Base-by-base conservation (phyloP, 2,113 vertebrate genomes). In the Toxostoma redivivum region DNA sequence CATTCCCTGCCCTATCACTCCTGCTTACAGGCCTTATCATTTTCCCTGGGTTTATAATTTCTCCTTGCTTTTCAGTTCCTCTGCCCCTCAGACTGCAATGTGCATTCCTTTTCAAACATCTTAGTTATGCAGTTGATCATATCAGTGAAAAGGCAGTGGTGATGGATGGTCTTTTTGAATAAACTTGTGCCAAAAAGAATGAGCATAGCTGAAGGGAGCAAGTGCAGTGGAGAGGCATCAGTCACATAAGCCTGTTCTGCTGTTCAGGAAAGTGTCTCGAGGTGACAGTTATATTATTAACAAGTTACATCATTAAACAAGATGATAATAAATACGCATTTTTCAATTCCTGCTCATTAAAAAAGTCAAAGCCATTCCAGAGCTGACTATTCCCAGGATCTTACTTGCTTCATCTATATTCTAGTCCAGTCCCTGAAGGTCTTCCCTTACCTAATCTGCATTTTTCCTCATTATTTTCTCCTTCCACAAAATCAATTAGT, bases 401-500 rank as follows among this genome's bases (percentile, higher is more conserved):
- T 47, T 81, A 58, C 57, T 83, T 79, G 40, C 54, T n/a, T 87
- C 86, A 72, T 89, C 87, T 81, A 67, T 69, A 84, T 95, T 95
- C 87, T 84, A 38, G 58, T 28, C 40, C 45, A 27, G 61, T 24
- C 61, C 45, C 88, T 70, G 38, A 77, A 78, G 82, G 58, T 83
- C 74, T 73, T 88, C 67, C 38, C 78, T 86, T 74, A 78, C 48
- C 60, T 87, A 61, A 92, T 91, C 81, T 90, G 65, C 82, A 95
- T 95, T 89, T 90, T 92, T 79, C 51, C 66, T 91, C 78, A 91
- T 87, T 82, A 94, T 89, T 96, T 90, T 88, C 35, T 77, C 56
- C 51, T 94, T 81, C 78, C 45, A 72, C 48, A 85, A 90, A 81
- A 90, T 89, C 74, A 84, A 67, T 87, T 91, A 71, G 61, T 58